Evolutionary conservation across 2,113 vertebrate species (phyloP), one percentile per base, ranked within the genome.

Genomic region (Rhynchomys soricoides): DNA sequence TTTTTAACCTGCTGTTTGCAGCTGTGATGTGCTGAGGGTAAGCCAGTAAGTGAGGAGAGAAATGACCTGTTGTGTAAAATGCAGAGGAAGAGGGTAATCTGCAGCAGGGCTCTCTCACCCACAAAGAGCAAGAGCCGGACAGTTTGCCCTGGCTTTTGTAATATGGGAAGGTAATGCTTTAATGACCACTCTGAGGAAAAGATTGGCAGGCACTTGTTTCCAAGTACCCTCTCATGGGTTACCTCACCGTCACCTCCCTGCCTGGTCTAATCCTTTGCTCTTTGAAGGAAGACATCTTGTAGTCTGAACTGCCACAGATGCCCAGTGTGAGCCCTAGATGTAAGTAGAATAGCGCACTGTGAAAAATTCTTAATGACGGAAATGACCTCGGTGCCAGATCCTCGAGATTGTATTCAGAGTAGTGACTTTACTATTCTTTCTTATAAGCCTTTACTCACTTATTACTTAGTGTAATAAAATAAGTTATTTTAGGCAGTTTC

Each of bases 141-240:
- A 68, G 91, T 37, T 90, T 55, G 17, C 94, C 90, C 94, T 96
- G 85, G 64, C 96, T 93, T 96, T 97, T 93, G 79, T 90, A n/a
- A n/a, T 79, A 43, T 94, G 62, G n/a, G 87, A 93, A 92, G 81
- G 0, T 96, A 97, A 97, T 95, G 90, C 93, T 95, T 87, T 97
- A 97, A 97, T 97, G 73, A 89, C 92, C 88, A 17, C 92, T 93
- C 73, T 89, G 59, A 81, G 86, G 71, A 13, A 83, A 68, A 86
- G 92, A 75, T 83, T 24, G 29, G 66, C 57, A 85, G 93, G 55
- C 62, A 2, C 92, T 82, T 83, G 95, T 97, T 96, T 93, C 31
- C 3, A 24, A 70, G 93, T 66, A 16, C 26, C 64, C 86, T 92
- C 79, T 86, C 10, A 37, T 66, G 78, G 37, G 13, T 93, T 83